Base-by-base conservation (phyloP, 2,888 invertebrate species). In the Germaria angustata region DNA sequence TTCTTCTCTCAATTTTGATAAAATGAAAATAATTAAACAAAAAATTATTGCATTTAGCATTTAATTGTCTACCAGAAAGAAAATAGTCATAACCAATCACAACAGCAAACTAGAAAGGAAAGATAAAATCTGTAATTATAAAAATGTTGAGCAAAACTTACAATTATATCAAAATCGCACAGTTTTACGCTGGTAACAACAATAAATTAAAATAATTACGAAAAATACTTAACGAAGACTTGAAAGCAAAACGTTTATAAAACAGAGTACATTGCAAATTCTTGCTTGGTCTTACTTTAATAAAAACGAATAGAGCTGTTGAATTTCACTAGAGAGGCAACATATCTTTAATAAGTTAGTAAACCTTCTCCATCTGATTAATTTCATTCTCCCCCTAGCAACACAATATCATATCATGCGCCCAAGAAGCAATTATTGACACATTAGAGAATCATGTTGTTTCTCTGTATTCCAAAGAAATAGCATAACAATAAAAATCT, bases 101-200 rank as follows among this genome's bases (percentile, higher is more conserved):
- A 61, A 41, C 24, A 55, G 8, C 15, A 32, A 24, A 61, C 11
- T n/a, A n/a, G 32, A 1, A 44, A n/a, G 11, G 1, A n/a, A n/a
- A 69, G 61, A 63, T 55, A 77, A 63, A 77, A 69, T 36, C 53
- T 77, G n/a, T 69, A 77, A 77, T 77, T 77, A 69, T 36, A 63
- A 51, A 61, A 51, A 46, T 65, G 11, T 41, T 20, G 8, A 5
- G 39, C 13, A 68, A 22, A 17, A 24, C 20, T 28, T 32, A 55
- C 68, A 80, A 57, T 36, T 73, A 71, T 49, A 80, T 76, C 39
- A 41, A 63, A 53, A 69, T 76, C 57, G 9, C 20, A 69, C 51
- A 66, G 46, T 69, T 75, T 69, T 36, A 51, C 41, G 63, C 41
- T 72, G 32, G 51, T 20, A 63, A 13, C 59, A 80, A 17, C 32